Conservation (phyloP, 2,113 vertebrate genomes). For the Pavo muticus region DNA sequence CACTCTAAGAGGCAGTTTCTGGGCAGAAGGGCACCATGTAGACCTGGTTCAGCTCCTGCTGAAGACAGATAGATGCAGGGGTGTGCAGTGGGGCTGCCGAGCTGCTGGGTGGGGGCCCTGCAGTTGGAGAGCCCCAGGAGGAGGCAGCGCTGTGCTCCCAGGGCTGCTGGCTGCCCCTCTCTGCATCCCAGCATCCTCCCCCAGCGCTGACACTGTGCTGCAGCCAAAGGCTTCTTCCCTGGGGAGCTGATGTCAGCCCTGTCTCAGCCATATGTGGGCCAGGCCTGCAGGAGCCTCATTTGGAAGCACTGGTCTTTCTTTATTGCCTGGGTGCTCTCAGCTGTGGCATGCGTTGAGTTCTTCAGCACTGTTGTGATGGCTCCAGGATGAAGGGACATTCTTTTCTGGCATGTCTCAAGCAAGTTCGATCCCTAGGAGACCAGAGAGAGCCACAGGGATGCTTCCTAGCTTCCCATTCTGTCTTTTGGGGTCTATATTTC, state of each 20-base stretch:
- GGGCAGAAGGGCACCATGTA: background rate
- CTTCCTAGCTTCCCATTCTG: background rate
- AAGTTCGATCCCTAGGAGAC: background rate
- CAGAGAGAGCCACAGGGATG: background rate
- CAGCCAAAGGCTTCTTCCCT: accelerated
- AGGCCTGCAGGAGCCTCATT: background rate
- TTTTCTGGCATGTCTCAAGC: background rate
- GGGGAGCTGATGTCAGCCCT: background rate
- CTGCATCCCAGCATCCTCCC: background rate
- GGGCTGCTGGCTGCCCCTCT: background rate
- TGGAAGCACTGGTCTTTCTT: background rate
- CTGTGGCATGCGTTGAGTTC: background rate
- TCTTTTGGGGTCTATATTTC: background rate
- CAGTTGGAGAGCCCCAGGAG: background rate
- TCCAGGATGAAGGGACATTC: background rate
- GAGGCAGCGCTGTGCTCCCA: accelerated
- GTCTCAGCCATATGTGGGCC: background rate
- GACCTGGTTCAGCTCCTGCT: background rate
- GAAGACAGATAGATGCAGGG: background rate
- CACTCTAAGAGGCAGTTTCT: background rate
- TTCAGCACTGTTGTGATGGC: background rate
- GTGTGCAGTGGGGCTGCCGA: background rate
- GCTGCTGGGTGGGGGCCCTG: background rate
- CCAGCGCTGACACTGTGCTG: accelerated
- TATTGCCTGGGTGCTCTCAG: background rate